phyloP scores from a whole-genome alignment of 2,113 vertebrate genomes.

The Atractosteus spatula region DNA sequence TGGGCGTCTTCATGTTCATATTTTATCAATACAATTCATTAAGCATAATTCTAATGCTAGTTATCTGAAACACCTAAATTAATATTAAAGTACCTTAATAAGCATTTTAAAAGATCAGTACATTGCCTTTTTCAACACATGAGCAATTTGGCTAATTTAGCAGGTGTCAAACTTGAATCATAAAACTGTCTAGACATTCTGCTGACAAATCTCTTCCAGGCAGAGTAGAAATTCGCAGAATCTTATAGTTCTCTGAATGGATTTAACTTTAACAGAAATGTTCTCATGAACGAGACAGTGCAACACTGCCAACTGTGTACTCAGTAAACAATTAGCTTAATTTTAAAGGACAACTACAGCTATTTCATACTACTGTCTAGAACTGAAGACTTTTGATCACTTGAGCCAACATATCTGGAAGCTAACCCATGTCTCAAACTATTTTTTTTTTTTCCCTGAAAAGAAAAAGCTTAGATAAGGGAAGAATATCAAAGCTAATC shows the following conservation, averaged over 20 bases:
- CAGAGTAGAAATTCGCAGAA: slow-evolving; percentile 36
- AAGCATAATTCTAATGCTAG: too few relatives aligned
- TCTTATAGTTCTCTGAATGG: slow-evolving; percentile 37
- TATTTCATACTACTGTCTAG: slow-evolving; percentile 19
- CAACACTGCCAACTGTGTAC: slow-evolving; percentile 34
- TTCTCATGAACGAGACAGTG: slow-evolving; percentile 25
- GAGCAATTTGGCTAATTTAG: neutral
- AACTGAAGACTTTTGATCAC: slow-evolving; percentile 11
- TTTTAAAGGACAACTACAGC: slow-evolving; percentile 27
- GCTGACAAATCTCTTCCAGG: slow-evolving; percentile 33
- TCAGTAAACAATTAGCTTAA: slow-evolving; percentile 40
- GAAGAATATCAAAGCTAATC: too few relatives aligned
- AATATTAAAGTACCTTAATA: too few relatives aligned
- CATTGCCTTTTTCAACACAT: slow-evolving; percentile 1
- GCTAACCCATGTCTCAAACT: slow-evolving; percentile 11
- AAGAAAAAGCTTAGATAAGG: neutral
- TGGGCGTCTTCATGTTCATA: too few relatives aligned
- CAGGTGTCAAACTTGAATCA: slow-evolving; percentile 11
- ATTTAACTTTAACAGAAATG: slow-evolving; percentile 51
- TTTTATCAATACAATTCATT: too few relatives aligned
- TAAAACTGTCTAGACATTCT: slow-evolving; percentile 10
- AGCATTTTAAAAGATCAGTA: too few relatives aligned
- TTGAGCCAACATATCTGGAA: slow-evolving; percentile 9
- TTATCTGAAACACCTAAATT: too few relatives aligned
- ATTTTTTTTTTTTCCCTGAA: neutral